Evolutionary conservation across 2,797 vertebrate genomes (phyloP), one percentile per base, ranked within the genome.

Genomic region (Sebastiscus albofasciatus): DNA sequence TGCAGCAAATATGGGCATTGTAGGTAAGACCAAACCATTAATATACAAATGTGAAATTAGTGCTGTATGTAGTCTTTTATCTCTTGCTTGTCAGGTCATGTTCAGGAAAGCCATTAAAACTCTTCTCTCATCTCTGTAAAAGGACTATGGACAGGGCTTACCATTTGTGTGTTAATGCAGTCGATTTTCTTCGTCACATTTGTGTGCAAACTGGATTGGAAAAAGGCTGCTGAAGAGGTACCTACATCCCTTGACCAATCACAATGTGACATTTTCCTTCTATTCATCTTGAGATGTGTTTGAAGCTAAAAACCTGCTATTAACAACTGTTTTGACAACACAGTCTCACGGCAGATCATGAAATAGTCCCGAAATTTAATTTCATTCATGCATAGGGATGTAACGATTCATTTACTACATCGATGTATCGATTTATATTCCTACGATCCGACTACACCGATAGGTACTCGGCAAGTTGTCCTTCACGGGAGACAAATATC

Each of bases 101-200:
- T 55, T 64, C 18, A 12, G 12, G 2, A 62, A 84, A 31, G 3
- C 6, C 29, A 24, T 58, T 58, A 54, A 67, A 59, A 16, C 4
- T 22, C 22, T 33, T 24, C 16, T 77, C 10, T 74, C 3, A 2
- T 87, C 0, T 13, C 24, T 1, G 0, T 24, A 18, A 52, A 68
- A 99, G 98, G 98, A 27, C 90, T 99, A 2, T 99, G 98, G 98
- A 85, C 86, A 0, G 98, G 98, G 20, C 90, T 99, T 58, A 90
- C 96, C 2, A 1, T 97, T 4, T 97, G 96, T 62, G 90, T 96
- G 18, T 56, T 93, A 1, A 8, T 96, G 46, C 97, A 98, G 91
- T 90, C 94, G 0, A 6, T 82, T 8, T 97, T 97, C 84, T 98
- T 98, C 61, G 10, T 95, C 0, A 26, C 81, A 26, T 95, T 95